phyloP scores from a whole-genome alignment of 2,113 vertebrate genomes.

The Hypocryptadius cinnamomeus region DNA sequence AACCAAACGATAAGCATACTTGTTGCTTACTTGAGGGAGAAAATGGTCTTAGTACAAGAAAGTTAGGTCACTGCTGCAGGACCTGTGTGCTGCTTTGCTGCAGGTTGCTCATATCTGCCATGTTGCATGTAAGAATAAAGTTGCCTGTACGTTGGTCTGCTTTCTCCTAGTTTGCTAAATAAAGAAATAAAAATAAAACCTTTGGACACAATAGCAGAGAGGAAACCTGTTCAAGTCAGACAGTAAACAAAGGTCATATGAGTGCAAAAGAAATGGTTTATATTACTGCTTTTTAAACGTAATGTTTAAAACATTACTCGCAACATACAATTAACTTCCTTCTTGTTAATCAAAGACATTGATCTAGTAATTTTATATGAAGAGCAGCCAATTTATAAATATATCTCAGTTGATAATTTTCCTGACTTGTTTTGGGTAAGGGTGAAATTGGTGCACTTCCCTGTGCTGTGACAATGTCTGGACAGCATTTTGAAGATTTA shows the following conservation, averaged over 20 bases:
- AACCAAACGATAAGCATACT: fast-evolving
- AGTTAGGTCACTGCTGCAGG: not conserved
- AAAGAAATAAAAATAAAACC: not conserved
- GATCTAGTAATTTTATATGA: not conserved
- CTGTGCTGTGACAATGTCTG: not conserved
- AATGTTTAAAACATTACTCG: not conserved
- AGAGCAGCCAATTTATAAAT: not conserved
- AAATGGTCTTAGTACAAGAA: not conserved
- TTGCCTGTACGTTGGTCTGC: fast-evolving
- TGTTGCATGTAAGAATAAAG: not conserved
- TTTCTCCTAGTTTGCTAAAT: not conserved
- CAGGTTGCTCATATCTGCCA: fast-evolving
- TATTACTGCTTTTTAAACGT: not conserved
- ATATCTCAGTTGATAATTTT: not conserved
- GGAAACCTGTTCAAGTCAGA: not conserved
- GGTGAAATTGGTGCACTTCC: not conserved
- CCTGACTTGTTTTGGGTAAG: not conserved
- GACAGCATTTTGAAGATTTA: not conserved
- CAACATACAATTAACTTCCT: not conserved
- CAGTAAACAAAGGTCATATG: not conserved
- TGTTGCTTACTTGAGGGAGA: fast-evolving
- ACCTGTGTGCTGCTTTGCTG: not conserved
- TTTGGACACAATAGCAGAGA: not conserved
- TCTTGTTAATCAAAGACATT: not conserved
- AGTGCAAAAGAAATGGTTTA: not conserved